Evolutionary conservation across 2,888 invertebrate genomes (phyloP), one percentile per base, ranked within the genome.

Genomic region (Cremastobaeus sp.): DNA sequence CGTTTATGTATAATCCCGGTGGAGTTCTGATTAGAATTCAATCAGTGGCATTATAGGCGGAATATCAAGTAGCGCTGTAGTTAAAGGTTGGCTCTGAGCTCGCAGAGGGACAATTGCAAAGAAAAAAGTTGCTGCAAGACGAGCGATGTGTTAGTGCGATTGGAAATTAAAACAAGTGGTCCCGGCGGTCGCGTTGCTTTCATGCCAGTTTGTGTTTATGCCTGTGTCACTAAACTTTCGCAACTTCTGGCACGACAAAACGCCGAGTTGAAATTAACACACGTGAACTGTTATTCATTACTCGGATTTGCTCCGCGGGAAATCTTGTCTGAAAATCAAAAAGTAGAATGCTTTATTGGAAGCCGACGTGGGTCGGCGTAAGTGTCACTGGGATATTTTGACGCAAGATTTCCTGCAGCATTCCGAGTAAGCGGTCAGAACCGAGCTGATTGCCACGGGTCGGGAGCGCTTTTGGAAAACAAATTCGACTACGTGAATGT

Each of bases 401-500:
- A n/a, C n/a, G n/a, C n/a, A n/a, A n/a, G n/a, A n/a, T n/a, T n/a
- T n/a, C n/a, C n/a, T n/a, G n/a, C n/a, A n/a, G n/a, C n/a, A n/a
- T n/a, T n/a, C n/a, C n/a, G n/a, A n/a, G n/a, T n/a, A n/a, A n/a
- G n/a, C n/a, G n/a, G n/a, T n/a, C n/a, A n/a, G n/a, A n/a, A n/a
- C n/a, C 3, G 32, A 9, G 30, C 8, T 65, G 54, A 65, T 65
- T 65, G 52, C 54, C 12, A 11, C 32, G 18, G 50, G 28, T 55
- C 25, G 57, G 21, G 50, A 55, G 60, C 35, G 48, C 39, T 55
- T 57, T 21, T 5, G 43, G 25, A 37, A 66, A 60, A 60, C 60
- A 72, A 66, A 66, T 62, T 54, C 60, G 52, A 68, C 64, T 64
- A 39, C 43, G 25, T 47, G 32, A 52, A 71, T 68, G 62, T 66